phyloP scores from a whole-genome alignment of 2,888 invertebrate species.

The Acronicta aceris region DNA sequence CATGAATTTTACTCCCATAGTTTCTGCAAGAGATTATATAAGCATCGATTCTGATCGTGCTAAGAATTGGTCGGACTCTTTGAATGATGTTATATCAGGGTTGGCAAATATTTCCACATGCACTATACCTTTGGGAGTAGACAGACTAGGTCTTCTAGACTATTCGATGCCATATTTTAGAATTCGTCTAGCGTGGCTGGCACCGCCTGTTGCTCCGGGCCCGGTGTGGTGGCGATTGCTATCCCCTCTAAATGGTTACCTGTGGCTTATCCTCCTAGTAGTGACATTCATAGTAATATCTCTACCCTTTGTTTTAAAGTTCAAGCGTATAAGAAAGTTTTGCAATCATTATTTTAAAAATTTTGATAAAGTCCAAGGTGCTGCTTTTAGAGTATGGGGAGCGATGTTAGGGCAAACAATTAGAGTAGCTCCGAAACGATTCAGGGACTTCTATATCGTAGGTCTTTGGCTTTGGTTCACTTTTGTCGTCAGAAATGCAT shows the following conservation, averaged over 20 bases:
- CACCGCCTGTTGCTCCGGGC: conserved; percentile 71
- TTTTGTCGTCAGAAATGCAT: conserved; percentile 77
- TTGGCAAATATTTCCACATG: conserved; percentile 76
- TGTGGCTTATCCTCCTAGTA: conserved; percentile 73
- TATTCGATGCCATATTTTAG: conserved; percentile 76
- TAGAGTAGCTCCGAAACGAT: conserved; percentile 69
- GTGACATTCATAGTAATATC: conserved; percentile 69
- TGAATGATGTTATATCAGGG: conserved; percentile 75
- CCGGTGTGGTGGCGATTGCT: conserved; percentile 75
- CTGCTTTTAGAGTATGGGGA: conserved; percentile 75
- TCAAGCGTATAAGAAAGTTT: conserved; percentile 65
- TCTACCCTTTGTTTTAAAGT: conserved; percentile 68
- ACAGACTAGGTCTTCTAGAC: conserved; percentile 70
- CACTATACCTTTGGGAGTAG: conserved; percentile 72
- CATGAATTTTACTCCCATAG: conserved; percentile 77
- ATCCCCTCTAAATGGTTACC: conserved; percentile 75
- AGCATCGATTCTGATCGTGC: conserved; percentile 75
- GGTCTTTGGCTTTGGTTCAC: conserved; percentile 80
- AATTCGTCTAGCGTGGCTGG: conserved; percentile 75
- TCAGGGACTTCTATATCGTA: conserved; percentile 77
- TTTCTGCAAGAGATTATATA: conserved; percentile 71
- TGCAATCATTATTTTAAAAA: conserved; percentile 69
- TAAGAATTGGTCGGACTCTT: conserved; percentile 76
- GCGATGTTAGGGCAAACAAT: conserved; percentile 77
- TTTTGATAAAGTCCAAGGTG: conserved; percentile 65